Base-by-base conservation (phyloP, 2,113 vertebrate species). In the Vimba vimba region DNA sequence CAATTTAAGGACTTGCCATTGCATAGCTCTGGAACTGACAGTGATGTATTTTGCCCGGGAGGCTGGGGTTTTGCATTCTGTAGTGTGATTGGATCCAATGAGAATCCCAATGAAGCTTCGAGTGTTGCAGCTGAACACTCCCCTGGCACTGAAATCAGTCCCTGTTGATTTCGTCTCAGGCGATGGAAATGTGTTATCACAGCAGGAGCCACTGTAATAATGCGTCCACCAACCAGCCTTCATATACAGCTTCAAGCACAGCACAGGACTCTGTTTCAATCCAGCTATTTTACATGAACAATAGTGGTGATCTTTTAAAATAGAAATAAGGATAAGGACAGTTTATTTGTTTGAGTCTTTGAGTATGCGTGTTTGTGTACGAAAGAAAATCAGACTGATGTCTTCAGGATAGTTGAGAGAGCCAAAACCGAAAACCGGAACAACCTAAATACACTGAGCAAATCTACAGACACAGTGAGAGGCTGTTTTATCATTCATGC, bases 41-140 rank as follows among this genome's bases (percentile, higher is more conserved):
- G 80, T 83, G 64, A 45, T 86, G 83, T 64, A 52, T 79, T 64
- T 39, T 10, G 62, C 87, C 60, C 50, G 89, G 88, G 86, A 23
- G 66, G 76, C 83, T 86, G 89, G 74, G 60, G 30, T 74, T 84
- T 89, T 82, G 57, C 87, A 89, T 88, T 85, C 87, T 87, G 89
- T 90, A 79, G 88, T 81, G 85, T 90, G 90, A 91, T 89, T 89
- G 89, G 88, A 91, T 91, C 86, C 89, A 89, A 86, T 12, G 86
- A 91, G 90, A 93, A 92, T 93, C 86, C 87, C 88, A 90, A 92
- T 91, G 87, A 93, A 91, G 87, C 88, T 88, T 69, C 64, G 43
- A 77, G 82, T 73, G 25, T 50, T 59, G 55, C 59, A 80, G 69
- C 15, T 19, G 17, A 68, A 43, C 59, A 10, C 87, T 55, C 52